Percentiles rank a stretch among this genome's conserved stretches.
phyloP scores from a whole-genome alignment of 2,888 invertebrate species.

The Caenorhabditis imperialis region DNA sequence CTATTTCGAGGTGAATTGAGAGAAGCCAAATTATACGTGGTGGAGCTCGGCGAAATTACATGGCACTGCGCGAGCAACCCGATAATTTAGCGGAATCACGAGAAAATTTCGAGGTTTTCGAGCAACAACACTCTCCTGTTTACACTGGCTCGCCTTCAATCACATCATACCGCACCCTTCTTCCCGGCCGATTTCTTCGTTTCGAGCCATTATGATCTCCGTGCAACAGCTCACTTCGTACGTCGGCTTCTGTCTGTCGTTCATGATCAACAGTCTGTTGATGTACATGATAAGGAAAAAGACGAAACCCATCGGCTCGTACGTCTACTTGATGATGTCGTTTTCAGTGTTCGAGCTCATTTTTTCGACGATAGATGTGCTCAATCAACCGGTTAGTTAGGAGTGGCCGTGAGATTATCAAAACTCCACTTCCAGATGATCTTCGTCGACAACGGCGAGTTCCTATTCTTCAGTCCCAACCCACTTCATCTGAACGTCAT shows the following conservation, averaged over 20 bases:
- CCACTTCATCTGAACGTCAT: slow-evolving; percentile 21
- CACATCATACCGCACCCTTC: no score
- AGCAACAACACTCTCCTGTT: no score
- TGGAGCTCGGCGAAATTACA: no score
- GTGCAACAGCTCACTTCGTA: slow-evolving; percentile 33
- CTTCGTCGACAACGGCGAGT: slow-evolving; percentile 29
- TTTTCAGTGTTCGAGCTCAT: slow-evolving; percentile 37
- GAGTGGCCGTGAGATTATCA: background rate
- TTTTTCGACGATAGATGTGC: slow-evolving; percentile 31
- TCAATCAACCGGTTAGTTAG: slow-evolving; percentile 38
- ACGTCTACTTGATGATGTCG: slow-evolving; percentile 36
- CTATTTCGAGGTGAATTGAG: no score
- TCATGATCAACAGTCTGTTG: slow-evolving; percentile 24
- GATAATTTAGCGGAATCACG: no score
- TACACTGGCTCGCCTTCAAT: no score
- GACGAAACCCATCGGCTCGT: slow-evolving; percentile 41
- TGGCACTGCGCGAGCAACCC: no score
- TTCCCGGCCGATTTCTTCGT: no score
- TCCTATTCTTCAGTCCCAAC: slow-evolving; percentile 39
- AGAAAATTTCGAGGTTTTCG: no score
- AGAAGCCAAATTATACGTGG: no score
- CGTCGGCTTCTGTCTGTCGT: slow-evolving; percentile 22
- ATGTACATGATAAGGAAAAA: slow-evolving; percentile 41
- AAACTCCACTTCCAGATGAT: slow-evolving; percentile 35
- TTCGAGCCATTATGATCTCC: slow-evolving; percentile 12